These are phyloP conservation scores for Miniopterus natalensis DNA, from an alignment of 2,113 vertebrate species.

Conservation along the genomic window DNA sequence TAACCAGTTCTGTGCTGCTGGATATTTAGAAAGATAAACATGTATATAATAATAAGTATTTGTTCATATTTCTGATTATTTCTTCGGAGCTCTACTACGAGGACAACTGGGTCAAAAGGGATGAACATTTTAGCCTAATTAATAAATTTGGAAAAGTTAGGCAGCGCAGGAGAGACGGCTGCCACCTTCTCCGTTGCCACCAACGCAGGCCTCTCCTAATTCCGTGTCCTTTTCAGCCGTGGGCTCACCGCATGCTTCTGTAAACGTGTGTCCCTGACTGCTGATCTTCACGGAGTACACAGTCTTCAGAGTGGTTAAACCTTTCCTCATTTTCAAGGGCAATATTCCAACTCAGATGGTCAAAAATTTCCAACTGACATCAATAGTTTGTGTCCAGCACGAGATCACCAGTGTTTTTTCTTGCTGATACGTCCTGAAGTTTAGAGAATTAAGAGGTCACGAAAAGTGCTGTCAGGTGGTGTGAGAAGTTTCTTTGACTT, in stretches of 20 bases:
- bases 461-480: not conserved
- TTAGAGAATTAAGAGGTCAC: not conserved
- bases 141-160: not conserved
- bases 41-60: not conserved
- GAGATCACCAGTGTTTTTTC: not conserved
- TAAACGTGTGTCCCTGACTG: not conserved
- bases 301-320: not conserved
- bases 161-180: not conserved
- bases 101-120: not conserved
- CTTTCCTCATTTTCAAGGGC: not conserved
- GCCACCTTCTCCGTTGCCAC: not conserved
- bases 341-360: not conserved
- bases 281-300: not conserved
- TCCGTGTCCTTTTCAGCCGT: not conserved
- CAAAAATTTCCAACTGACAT: not conserved
- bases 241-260: not conserved
- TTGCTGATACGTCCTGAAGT: not conserved
- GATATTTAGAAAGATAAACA: not conserved
- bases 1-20: not conserved
- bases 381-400: not conserved
- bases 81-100: not conserved
- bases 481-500: slow-evolving; percentile 16
- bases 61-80: slow-evolving; percentile 2
- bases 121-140: not conserved
- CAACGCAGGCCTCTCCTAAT: not conserved